Evolutionary conservation across 37 sponge, comb jelly and placozoan genomes (phyloP), one percentile per base, ranked within the genome.

Genomic region (Beroe forskalii): DNA sequence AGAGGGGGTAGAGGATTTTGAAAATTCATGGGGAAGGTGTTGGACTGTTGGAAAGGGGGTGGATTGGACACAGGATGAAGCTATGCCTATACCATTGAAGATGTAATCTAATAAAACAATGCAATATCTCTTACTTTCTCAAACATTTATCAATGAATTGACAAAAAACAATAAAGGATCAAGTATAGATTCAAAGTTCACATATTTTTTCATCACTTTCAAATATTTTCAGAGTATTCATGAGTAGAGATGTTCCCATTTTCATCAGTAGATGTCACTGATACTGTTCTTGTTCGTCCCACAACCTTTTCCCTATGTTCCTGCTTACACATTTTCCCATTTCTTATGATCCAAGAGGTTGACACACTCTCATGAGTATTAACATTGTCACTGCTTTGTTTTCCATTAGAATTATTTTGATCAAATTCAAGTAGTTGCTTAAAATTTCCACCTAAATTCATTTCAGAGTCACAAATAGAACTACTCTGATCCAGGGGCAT

Each of bases 201-300:
- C n/a, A n/a, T 48, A 48, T 48, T 12, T 48, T 48, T 48, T 48
- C 55, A 48, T 48, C 55, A 48, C 25, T 64, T 30, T 64, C 66
- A 72, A 28, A 80, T 43, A 0, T 41, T n/a, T n/a, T 80, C 86
- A 44, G 86, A 33, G 25, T 44, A 44, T 44, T 80, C 55, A 23
- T 80, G 20, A 38, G 86, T 80, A 24, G 86, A 42, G 40, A 37
- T 80, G 30, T 80, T 80, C 42, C 86, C 86, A 80, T 80, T 43
- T 25, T 80, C 86, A 80, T 80, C 86, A 80, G 86, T 80, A n/a
- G 55, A 44, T 30, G 86, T 80, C 0, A 44, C 42, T 23, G 86
- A 44, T n/a, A 80, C 86, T 4, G 40, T 41, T 4, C 86, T 32
- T 23, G 12, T 35, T 41, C 86, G 37, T 28, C 86, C 86, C 12